Percentiles rank a stretch among this genome's conserved stretches.
phyloP scores from a whole-genome alignment of 2,113 vertebrate genomes.

The Pagrus major region DNA sequence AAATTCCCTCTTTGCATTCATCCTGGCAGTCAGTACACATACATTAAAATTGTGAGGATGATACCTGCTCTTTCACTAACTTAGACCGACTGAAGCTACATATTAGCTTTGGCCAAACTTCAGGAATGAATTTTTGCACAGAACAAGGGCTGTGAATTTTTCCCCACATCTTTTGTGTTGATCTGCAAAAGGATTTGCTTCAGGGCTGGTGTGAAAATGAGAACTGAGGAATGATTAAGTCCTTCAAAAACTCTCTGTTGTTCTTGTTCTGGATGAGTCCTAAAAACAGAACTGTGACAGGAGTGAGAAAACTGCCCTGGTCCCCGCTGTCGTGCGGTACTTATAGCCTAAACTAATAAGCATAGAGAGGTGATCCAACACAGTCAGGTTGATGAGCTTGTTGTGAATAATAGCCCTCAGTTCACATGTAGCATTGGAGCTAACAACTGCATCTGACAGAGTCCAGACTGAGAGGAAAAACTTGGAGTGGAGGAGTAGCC shows the following conservation, averaged over 20 bases:
- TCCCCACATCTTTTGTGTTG: neutral
- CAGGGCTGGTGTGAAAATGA: neutral
- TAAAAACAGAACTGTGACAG: neutral
- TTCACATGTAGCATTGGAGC: slow-evolving; percentile 34
- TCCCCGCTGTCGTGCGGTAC: slow-evolving; percentile 18
- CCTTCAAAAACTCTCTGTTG: neutral
- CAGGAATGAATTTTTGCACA: neutral
- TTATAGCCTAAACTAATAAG: slow-evolving; percentile 50
- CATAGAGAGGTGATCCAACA: slow-evolving; percentile 50
- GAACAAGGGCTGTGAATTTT: neutral
- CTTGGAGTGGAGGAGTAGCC: slow-evolving; percentile 40
- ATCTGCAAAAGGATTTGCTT: neutral
- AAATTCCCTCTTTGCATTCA: neutral
- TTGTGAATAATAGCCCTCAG: slow-evolving; percentile 52
- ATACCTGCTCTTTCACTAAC: neutral
- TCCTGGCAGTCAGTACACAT: neutral
- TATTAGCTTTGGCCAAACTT: neutral
- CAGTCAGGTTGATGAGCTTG: slow-evolving; percentile 49
- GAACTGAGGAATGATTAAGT: neutral
- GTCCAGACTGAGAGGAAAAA: slow-evolving; percentile 55
- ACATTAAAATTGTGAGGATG: neutral
- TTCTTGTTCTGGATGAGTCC: slow-evolving; percentile 15
- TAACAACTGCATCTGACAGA: slow-evolving; percentile 56
- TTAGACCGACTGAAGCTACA: neutral
- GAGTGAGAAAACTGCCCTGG: slow-evolving; percentile 27